A percentile compares a stretch with the other conserved stretches of the same genome.
These are phyloP conservation scores for Upupa epops DNA, from an alignment of 2,113 vertebrate genomes.

Conservation along the genomic window DNA sequence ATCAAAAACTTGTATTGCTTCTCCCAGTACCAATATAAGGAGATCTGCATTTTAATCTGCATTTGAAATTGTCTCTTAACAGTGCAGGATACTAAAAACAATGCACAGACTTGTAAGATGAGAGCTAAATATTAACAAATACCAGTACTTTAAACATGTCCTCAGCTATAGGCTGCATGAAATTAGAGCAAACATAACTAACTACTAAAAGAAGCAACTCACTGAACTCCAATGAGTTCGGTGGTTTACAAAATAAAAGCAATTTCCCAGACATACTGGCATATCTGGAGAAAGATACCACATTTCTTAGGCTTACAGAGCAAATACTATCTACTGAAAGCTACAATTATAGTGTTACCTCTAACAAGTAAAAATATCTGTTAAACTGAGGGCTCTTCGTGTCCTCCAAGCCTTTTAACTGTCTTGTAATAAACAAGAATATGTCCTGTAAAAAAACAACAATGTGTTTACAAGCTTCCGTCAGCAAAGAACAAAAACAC, in stretches of 20 bases:
- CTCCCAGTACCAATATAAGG: background rate
- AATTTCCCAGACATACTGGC: background rate
- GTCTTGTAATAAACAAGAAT: constrained; percentile 99
- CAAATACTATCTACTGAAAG: background rate
- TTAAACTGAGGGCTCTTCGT: constrained; percentile 99
- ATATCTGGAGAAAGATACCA: background rate
- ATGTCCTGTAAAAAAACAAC: constrained; percentile 86
- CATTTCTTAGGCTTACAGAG: background rate
- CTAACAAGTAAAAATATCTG: constrained; percentile 99
- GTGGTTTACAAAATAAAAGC: background rate
- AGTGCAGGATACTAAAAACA: background rate
- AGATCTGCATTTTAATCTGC: background rate
- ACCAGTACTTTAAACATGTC: background rate
- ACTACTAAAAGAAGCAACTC: background rate
- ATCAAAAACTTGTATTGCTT: background rate
- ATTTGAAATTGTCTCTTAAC: background rate
- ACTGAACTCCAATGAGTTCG: background rate
- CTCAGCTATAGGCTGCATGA: background rate
- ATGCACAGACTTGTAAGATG: background rate
- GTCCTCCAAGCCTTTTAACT: constrained; percentile 97
- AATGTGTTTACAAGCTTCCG: constrained; percentile 25
- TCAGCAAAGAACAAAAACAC: background rate
- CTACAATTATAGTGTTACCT: constrained; percentile 77
- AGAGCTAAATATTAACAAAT: background rate
- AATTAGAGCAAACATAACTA: background rate